Conservation (phyloP, 2,113 vertebrate genomes). For the Platysteira castanea region DNA sequence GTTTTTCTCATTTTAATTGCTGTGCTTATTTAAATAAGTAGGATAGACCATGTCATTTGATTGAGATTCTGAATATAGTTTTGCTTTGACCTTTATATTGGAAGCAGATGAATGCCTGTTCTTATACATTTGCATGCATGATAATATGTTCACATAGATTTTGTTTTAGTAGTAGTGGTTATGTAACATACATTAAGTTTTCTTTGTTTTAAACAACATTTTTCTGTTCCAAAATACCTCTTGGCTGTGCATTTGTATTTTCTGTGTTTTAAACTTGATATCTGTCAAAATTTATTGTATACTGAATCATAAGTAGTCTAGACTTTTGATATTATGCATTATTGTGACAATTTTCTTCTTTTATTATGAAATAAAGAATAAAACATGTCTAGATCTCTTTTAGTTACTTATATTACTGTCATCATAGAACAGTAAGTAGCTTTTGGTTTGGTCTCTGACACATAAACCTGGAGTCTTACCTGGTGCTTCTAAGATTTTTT, state of each 20-base stretch:
- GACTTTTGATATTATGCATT: neutral
- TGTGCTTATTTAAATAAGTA: neutral
- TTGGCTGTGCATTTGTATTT: neutral
- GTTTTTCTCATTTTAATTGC: neutral
- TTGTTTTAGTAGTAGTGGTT: neutral
- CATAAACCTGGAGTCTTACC: neutral
- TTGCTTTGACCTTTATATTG: neutral
- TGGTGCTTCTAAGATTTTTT: neutral
- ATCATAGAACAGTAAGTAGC: neutral
- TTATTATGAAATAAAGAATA: neutral
- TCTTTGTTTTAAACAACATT: neutral
- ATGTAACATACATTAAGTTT: neutral
- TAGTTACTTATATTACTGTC: neutral
- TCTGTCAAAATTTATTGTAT: neutral
- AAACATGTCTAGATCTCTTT: neutral
- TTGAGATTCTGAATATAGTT: neutral
- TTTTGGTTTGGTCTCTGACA: neutral
- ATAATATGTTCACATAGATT: neutral
- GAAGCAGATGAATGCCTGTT: neutral
- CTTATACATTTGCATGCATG: neutral
- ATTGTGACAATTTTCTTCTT: neutral
- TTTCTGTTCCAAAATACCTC: neutral
- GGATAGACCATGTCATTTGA: neutral
- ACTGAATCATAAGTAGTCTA: neutral
- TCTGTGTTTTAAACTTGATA: neutral